Evolutionary conservation across 2,888 invertebrate genomes (phyloP).

Genomic region (Coenonympha arcania): DNA sequence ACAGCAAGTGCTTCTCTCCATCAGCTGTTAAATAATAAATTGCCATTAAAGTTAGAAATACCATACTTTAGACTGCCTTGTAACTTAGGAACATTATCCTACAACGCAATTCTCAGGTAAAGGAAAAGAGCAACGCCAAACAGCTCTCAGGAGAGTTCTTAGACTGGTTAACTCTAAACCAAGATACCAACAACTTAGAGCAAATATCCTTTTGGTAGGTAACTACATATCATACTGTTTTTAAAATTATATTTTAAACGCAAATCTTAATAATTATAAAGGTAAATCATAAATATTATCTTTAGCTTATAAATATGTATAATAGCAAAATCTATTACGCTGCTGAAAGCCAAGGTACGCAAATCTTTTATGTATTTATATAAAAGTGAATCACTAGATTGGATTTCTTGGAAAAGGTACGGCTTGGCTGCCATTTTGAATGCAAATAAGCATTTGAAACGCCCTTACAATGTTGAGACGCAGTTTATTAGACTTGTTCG

Average conservation of each 20-base stretch:
- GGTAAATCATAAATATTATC: too few relatives aligned
- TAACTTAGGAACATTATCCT: not conserved
- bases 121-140: slow-evolving; percentile 57
- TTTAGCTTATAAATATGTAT: too few relatives aligned
- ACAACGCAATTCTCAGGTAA: slow-evolving; percentile 1
- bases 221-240: not conserved
- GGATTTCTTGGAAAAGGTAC: too few relatives aligned
- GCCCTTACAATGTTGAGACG: slow-evolving; percentile 15
- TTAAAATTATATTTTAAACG: too few relatives aligned
- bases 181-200: slow-evolving; percentile 11
- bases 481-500: slow-evolving; percentile 17
- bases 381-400: too few relatives aligned
- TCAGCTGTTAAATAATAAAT: not conserved
- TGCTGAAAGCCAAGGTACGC: too few relatives aligned
- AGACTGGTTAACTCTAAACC: slow-evolving; percentile 26
- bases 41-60: not conserved
- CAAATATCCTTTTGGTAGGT: not conserved
- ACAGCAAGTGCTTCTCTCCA: too few relatives aligned
- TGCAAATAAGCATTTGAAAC: slow-evolving; percentile 20
- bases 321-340: too few relatives aligned
- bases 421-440: slow-evolving; percentile 14
- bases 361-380: too few relatives aligned
- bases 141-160: slow-evolving; percentile 67
- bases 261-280: too few relatives aligned
- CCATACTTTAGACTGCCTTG: not conserved